phyloP scores from a whole-genome alignment of 2,113 vertebrate species.

The Coryphaenoides rupestris region DNA sequence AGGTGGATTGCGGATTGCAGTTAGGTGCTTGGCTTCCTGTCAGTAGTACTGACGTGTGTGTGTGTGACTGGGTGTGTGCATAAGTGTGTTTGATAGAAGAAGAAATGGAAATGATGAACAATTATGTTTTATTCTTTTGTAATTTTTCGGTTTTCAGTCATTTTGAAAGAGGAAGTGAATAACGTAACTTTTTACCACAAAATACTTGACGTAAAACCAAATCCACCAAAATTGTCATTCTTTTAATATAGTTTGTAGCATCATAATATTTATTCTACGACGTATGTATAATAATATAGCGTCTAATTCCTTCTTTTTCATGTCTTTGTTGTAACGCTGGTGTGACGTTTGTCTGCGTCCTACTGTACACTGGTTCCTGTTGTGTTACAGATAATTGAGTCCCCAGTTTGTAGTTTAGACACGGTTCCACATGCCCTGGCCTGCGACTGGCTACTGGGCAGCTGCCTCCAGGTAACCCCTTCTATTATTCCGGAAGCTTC shows the following conservation, averaged over 20 bases:
- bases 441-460: conserved; percentile 76
- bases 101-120: too few relatives aligned
- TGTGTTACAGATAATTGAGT: conserved; percentile 74
- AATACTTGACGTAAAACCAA: too few relatives aligned
- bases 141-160: too few relatives aligned
- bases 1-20: too few relatives aligned
- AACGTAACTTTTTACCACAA: too few relatives aligned
- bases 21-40: too few relatives aligned
- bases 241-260: too few relatives aligned
- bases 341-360: conserved; percentile 48
- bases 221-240: too few relatives aligned
- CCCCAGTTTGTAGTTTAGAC: conserved; percentile 74
- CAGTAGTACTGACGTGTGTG: neutral
- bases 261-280: too few relatives aligned
- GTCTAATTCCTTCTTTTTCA: neutral
- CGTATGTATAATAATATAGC: too few relatives aligned
- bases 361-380: conserved; percentile 66
- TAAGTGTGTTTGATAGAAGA: neutral
- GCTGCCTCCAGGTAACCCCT: conserved; percentile 77
- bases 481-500: conserved; percentile 19
- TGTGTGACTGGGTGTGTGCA: conserved; percentile 2
- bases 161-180: too few relatives aligned
- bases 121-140: too few relatives aligned
- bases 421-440: conserved; percentile 57
- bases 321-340: conserved; percentile 32